Evolutionary conservation across 2,113 vertebrate genomes (phyloP).

Genomic region (Pardalotus punctatus): DNA sequence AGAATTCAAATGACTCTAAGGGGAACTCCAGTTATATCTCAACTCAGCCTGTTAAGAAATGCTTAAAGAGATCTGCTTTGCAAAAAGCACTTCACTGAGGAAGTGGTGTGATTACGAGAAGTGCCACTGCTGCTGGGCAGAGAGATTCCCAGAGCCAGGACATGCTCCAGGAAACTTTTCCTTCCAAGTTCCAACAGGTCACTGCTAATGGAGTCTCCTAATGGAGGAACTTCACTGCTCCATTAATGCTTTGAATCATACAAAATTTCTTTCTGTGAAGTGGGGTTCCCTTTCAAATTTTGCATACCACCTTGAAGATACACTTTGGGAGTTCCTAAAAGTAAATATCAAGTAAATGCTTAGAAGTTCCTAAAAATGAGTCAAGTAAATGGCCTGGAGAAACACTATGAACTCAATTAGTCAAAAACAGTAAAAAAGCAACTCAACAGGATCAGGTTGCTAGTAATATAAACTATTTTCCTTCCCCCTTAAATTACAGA

Average conservation of each 20-base stretch:
- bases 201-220: not conserved
- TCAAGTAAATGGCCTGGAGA: not conserved
- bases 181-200: not conserved
- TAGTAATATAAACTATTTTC: constrained; percentile 4
- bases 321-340: not conserved
- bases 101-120: not conserved
- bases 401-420: not conserved
- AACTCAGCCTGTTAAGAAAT: not conserved
- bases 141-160: not conserved
- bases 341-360: not conserved
- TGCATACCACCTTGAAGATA: not conserved
- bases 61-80: not conserved
- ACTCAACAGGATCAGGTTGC: not conserved
- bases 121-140: not conserved
- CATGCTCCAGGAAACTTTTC: not conserved
- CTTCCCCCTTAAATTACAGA: constrained; percentile 9
- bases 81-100: not conserved
- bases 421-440: not conserved
- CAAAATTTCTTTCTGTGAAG: not conserved
- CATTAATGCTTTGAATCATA: not conserved
- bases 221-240: not conserved
- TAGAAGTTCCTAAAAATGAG: not conserved
- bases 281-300: not conserved
- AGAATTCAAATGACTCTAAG: not conserved
- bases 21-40: not conserved